A percentile compares a stretch with the other conserved stretches of the same genome.
These are phyloP conservation scores for Caenorhabditis imperialis DNA, from an alignment of 2,888 invertebrate species.

Conservation along the genomic window DNA sequence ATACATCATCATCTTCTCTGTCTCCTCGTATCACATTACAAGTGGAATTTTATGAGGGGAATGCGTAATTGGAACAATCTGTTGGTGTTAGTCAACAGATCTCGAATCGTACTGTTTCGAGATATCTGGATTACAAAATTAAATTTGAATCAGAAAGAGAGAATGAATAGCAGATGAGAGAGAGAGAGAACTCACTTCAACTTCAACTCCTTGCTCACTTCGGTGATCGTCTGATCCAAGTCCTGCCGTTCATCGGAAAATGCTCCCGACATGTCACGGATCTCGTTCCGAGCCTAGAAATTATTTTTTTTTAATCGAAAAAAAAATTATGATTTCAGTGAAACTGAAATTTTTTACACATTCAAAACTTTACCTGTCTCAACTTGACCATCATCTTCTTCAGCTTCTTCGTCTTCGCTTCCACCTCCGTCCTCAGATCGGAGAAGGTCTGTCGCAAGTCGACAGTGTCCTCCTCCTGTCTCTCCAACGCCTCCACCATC, in stretches of 20 bases:
- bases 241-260: constrained; percentile 93
- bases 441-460: constrained; percentile 92
- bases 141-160: constrained; percentile 10
- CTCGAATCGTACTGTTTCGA: too few relatives aligned
- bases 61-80: too few relatives aligned
- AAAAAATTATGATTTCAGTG: background rate
- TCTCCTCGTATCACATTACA: too few relatives aligned
- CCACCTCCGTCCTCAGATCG: constrained; percentile 94
- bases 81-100: too few relatives aligned
- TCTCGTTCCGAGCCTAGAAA: constrained; percentile 83
- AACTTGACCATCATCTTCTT: constrained; percentile 90
- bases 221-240: constrained; percentile 90
- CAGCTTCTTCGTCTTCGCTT: constrained; percentile 92
- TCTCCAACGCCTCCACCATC: constrained; percentile 92
- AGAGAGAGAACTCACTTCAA: constrained; percentile 83
- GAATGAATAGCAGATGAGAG: background rate
- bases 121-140: too few relatives aligned
- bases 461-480: constrained; percentile 92
- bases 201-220: constrained; percentile 90
- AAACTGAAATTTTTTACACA: background rate
- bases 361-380: too few relatives aligned
- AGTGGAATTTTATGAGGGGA: too few relatives aligned
- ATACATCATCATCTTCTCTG: too few relatives aligned
- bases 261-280: constrained; percentile 88
- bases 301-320: background rate